These are phyloP conservation scores for Catharus minimus DNA, from an alignment of 2,113 vertebrate genomes.

Conservation along the genomic window DNA sequence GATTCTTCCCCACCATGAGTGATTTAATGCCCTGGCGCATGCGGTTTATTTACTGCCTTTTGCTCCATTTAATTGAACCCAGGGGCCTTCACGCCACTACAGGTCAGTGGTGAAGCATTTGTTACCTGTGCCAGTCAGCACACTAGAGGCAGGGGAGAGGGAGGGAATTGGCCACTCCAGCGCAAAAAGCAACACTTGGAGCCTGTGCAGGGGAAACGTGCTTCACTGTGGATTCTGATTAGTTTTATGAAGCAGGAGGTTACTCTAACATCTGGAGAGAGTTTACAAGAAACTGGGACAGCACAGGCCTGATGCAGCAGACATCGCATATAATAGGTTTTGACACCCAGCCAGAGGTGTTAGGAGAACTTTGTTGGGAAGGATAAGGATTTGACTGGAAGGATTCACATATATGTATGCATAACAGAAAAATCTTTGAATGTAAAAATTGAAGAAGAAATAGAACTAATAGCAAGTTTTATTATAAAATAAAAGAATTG, in stretches of 20 bases:
- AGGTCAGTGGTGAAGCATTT: constrained; percentile 32
- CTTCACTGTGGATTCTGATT: background rate
- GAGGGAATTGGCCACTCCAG: background rate
- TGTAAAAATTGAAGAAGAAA: too few relatives aligned
- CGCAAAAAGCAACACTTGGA: constrained; percentile 29
- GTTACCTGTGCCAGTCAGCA: constrained; percentile 47
- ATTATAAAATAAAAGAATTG: too few relatives aligned
- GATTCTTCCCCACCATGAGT: background rate
- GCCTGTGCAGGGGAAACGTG: background rate
- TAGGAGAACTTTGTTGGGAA: background rate
- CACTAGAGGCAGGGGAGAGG: constrained; percentile 3
- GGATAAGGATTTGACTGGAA: too few relatives aligned
- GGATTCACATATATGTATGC: too few relatives aligned
- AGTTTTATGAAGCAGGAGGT: constrained; percentile 22
- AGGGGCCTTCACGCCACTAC: constrained; percentile 9
- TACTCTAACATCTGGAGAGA: constrained; percentile 31
- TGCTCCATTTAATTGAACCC: constrained; percentile 44
- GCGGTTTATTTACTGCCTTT: constrained; percentile 55
- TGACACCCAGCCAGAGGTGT: background rate
- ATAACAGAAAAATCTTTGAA: too few relatives aligned
- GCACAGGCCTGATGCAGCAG: background rate
- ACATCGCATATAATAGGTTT: background rate
- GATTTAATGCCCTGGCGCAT: constrained; percentile 36
- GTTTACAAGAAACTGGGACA: background rate
- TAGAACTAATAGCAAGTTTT: too few relatives aligned